Conservation (phyloP, 64 coral and sea anemone genomes). For the Orbicella faveolata region DNA sequence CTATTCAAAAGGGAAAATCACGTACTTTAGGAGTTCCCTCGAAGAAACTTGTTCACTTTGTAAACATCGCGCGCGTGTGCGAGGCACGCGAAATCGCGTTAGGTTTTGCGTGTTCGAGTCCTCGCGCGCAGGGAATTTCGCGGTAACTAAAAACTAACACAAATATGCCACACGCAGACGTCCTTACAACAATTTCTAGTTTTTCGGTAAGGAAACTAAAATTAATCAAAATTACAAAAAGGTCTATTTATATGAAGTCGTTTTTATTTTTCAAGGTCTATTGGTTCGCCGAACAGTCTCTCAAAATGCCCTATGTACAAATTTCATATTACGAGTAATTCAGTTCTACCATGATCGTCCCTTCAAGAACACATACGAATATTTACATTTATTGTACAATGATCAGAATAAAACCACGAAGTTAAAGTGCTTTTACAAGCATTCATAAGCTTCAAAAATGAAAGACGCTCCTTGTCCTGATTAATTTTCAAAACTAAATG, state of each 20-base stretch:
- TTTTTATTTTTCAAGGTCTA: neutral
- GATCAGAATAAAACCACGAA: neutral
- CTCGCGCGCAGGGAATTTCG: neutral
- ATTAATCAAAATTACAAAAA: neutral
- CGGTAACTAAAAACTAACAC: neutral
- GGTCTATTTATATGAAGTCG: neutral
- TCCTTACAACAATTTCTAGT: neutral
- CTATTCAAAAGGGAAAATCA: no score
- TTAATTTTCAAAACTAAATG: no score
- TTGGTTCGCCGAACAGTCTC: neutral
- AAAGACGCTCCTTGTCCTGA: no score
- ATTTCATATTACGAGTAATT: neutral
- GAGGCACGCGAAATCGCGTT: neutral
- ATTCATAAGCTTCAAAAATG: neutral
- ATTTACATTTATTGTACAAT: neutral
- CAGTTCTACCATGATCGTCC: neutral
- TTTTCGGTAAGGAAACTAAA: neutral
- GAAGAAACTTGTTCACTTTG: no score
- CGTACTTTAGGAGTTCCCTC: no score
- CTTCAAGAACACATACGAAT: neutral
- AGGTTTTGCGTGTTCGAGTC: neutral
- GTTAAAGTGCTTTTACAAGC: neutral
- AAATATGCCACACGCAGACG: neutral
- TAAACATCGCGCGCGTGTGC: neutral
- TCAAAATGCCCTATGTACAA: slow-evolving; percentile 24